These are phyloP conservation scores for Bolinopsis microptera DNA, from an alignment of 37 sponge, comb jelly and placozoan genomes.

Conservation along the genomic window DNA sequence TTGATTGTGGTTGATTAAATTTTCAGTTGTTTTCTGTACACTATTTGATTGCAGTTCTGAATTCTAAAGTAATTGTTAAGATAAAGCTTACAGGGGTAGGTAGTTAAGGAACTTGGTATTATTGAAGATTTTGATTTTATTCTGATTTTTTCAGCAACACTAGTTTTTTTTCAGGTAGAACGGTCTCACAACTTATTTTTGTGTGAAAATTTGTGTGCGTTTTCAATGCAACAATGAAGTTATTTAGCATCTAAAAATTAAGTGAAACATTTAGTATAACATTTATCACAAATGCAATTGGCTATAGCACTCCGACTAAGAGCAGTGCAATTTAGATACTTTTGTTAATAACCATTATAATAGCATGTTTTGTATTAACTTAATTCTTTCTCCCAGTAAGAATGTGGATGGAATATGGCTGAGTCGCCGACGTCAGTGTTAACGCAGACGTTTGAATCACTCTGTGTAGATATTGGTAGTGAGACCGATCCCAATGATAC, in stretches of 20 bases:
- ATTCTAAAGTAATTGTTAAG: background rate
- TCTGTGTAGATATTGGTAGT: slow-evolving; percentile 12
- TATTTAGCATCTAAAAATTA: too few relatives aligned
- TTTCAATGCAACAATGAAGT: too few relatives aligned
- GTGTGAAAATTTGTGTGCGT: too few relatives aligned
- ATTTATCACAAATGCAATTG: background rate
- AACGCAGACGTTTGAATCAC: slow-evolving; percentile 46
- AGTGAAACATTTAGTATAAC: background rate
- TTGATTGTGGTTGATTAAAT: background rate
- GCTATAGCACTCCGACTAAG: too few relatives aligned
- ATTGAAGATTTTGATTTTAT: background rate
- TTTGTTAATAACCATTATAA: background rate
- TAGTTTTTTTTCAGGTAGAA: too few relatives aligned
- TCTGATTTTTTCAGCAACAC: too few relatives aligned
- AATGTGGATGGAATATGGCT: slow-evolving; percentile 28
- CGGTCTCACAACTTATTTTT: too few relatives aligned
- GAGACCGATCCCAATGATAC: background rate
- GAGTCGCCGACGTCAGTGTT: slow-evolving; percentile 23
- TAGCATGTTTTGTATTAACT: background rate
- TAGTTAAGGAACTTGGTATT: background rate
- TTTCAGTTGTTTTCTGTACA: background rate
- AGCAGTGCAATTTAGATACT: too few relatives aligned
- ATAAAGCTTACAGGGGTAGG: background rate
- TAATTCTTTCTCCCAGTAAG: background rate
- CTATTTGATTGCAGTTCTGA: background rate